Conservation (phyloP, 2,888 invertebrate genomes). For the Onthophagus sagittarius region DNA sequence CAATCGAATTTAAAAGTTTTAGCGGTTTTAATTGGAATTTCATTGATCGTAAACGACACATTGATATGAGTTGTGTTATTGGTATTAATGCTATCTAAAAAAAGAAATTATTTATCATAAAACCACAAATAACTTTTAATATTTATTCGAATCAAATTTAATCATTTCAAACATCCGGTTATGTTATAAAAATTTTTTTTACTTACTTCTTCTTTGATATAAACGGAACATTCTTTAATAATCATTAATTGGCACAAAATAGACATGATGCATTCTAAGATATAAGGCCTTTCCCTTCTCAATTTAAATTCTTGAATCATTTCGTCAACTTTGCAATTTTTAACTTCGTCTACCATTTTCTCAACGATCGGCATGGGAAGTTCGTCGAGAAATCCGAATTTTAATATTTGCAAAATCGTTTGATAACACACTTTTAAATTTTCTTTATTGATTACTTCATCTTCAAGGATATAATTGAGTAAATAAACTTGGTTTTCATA, state of each 20-base stretch:
- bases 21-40: constrained; percentile 6
- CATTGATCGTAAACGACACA: neutral
- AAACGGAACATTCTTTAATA: constrained; percentile 26
- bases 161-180: neutral
- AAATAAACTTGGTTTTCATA: neutral
- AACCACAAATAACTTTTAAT: no score
- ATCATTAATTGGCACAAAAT: constrained; percentile 40
- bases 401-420: constrained; percentile 35
- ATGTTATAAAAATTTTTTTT: neutral
- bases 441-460: constrained; percentile 23
- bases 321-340: constrained; percentile 26
- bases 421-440: constrained; percentile 33
- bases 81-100: constrained; percentile 1
- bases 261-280: constrained; percentile 35
- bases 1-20: constrained; percentile 41
- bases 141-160: no score
- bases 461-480: constrained; percentile 21
- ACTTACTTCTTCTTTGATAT: constrained; percentile 1
- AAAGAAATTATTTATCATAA: neutral
- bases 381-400: constrained; percentile 34
- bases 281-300: constrained; percentile 11
- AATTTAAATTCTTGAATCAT: constrained; percentile 33
- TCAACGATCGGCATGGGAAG: constrained; percentile 33
- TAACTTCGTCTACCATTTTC: constrained; percentile 33
- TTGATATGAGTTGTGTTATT: neutral